Conservation (phyloP, 2,797 vertebrate genomes). For the Euthynnus affinis region DNA sequence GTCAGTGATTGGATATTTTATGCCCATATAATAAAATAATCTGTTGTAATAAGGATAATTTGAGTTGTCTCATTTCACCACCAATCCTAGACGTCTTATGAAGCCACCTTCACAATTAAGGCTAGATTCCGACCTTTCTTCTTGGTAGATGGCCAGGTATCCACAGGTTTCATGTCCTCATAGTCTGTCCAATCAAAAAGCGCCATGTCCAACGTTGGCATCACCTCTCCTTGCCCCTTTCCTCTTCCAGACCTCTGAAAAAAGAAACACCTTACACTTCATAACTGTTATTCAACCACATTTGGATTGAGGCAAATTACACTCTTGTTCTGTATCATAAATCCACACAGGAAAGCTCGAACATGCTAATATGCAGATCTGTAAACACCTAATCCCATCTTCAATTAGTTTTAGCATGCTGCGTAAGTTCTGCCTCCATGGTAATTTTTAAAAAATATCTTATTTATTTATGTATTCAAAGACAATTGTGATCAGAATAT, state of each 20-base stretch:
- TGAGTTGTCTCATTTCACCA: background rate
- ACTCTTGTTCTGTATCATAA: background rate
- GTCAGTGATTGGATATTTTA: background rate
- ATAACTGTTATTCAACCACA: background rate
- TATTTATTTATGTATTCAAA: conserved; percentile 22
- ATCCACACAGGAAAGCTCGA: background rate
- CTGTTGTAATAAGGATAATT: no score
- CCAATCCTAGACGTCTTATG: background rate
- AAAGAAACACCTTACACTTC: background rate
- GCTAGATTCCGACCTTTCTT: conserved; percentile 89
- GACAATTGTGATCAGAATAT: conserved; percentile 47
- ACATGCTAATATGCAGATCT: conserved; percentile 14
- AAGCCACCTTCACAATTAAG: background rate
- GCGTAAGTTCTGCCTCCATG: background rate
- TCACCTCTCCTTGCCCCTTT: conserved; percentile 91
- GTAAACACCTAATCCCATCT: conserved; percentile 31
- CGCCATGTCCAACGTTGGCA: conserved; percentile 96
- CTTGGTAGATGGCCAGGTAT: conserved; percentile 90
- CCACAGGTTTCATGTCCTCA: conserved; percentile 94
- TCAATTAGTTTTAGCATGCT: conserved; percentile 8
- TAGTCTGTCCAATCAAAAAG: conserved; percentile 99
- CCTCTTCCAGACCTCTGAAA: conserved; percentile 77
- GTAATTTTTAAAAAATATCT: background rate
- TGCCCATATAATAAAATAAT: background rate
- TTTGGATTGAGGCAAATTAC: background rate